phyloP scores from a whole-genome alignment of 2,113 vertebrate genomes.

The Orcinus orca region DNA sequence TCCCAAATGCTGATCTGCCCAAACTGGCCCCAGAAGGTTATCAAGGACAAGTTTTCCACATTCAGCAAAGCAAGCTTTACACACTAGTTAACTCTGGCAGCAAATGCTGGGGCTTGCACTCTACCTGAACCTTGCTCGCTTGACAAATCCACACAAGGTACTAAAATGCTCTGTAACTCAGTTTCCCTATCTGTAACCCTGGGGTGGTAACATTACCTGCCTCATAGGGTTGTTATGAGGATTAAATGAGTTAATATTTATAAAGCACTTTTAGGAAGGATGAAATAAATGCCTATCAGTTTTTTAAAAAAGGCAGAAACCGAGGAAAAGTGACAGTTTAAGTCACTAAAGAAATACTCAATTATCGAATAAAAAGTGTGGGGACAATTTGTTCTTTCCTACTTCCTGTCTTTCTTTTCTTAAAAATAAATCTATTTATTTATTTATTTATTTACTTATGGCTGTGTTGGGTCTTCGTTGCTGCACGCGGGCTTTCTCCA shows the following conservation, averaged over 20 bases:
- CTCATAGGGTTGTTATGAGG: neutral
- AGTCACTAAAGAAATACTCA: neutral
- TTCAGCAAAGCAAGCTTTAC: neutral
- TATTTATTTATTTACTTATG: too few relatives aligned
- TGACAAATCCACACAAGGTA: neutral
- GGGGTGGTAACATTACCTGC: neutral
- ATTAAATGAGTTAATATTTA: neutral
- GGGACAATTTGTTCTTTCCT: neutral
- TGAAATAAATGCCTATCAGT: neutral
- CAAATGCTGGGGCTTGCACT: neutral
- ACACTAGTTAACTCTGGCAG: neutral
- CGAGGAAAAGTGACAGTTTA: neutral
- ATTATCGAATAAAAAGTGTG: neutral
- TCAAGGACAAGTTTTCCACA: neutral
- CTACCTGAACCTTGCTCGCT: neutral
- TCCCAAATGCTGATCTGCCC: neutral
- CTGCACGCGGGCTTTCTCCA: too few relatives aligned
- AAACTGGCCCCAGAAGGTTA: neutral
- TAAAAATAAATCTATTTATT: too few relatives aligned
- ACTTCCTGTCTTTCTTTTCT: neutral
- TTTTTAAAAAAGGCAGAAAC: neutral
- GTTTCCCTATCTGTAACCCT: neutral
- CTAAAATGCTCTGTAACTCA: neutral
- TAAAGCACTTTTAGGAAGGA: neutral
- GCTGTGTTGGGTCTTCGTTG: too few relatives aligned